Evolutionary conservation across 1,140 invertebrate species (phyloP).

Genomic region (Hylyphantes graminicola): DNA sequence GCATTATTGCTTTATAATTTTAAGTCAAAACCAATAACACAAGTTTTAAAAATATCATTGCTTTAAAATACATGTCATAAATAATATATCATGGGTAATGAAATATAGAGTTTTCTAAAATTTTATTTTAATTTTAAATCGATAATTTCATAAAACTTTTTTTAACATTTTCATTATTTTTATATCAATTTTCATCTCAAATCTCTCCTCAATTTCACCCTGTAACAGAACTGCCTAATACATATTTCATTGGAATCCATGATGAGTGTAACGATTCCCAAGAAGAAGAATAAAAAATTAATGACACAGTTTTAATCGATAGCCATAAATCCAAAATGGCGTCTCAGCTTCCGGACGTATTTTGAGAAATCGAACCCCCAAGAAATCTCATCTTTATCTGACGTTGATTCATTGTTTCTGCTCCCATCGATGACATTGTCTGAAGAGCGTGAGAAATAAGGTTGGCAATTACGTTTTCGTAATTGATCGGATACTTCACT

Average conservation of each 20-base stretch:
- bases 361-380: conserved; percentile 48
- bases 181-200: conserved; percentile 1
- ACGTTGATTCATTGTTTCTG: conserved; percentile 48
- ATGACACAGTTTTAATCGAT: conserved; percentile 48
- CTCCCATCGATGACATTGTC: conserved; percentile 21
- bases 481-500: conserved; percentile 37
- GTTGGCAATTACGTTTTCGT: conserved; percentile 38
- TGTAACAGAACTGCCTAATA: conserved; percentile 15
- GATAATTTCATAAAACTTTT: too few species aligned
- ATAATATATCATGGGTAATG: too few species aligned
- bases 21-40: too few species aligned
- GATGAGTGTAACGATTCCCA: conserved; percentile 20
- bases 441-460: conserved; percentile 40
- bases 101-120: too few species aligned
- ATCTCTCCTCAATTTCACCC: neutral
- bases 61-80: too few species aligned
- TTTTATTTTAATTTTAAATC: too few species aligned
- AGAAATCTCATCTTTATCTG: conserved; percentile 48
- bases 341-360: conserved; percentile 39
- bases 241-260: conserved; percentile 40
- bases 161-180: too few species aligned
- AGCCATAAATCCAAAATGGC: conserved; percentile 49
- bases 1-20: too few species aligned
- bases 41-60: too few species aligned
- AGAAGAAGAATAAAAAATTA: conserved; percentile 32